These are phyloP conservation scores for Acropora tenuis DNA, from an alignment of 64 coral and sea anemone genomes.

Conservation along the genomic window DNA sequence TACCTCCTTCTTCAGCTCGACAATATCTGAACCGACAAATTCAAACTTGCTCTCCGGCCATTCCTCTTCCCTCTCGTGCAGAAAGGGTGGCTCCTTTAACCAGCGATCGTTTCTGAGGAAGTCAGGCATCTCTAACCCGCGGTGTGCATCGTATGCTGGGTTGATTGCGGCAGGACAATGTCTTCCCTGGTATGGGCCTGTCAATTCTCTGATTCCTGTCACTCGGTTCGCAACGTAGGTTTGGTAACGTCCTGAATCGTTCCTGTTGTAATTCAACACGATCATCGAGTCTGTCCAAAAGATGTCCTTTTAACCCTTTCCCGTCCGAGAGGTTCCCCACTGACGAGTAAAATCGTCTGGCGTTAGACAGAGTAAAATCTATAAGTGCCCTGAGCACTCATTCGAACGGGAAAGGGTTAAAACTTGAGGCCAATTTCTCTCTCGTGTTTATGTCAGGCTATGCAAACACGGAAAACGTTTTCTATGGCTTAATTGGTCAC, in stretches of 20 bases:
- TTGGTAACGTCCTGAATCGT: slow-evolving; percentile 30
- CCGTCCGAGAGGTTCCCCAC: no score
- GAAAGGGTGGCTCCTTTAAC: slow-evolving; percentile 24
- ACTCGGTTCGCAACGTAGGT: slow-evolving; percentile 31
- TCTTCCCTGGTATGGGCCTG: slow-evolving; percentile 34
- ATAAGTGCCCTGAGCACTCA: no score
- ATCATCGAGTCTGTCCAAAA: no score
- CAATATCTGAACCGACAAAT: background rate
- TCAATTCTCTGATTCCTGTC: slow-evolving; percentile 26
- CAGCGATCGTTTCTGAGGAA: slow-evolving; percentile 21
- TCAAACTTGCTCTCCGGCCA: slow-evolving; percentile 24
- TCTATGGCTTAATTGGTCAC: no score
- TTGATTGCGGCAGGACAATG: slow-evolving; percentile 47
- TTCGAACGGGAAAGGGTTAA: no score
- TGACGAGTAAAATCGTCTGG: no score
- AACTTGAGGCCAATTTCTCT: no score
- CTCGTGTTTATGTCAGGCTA: no score
- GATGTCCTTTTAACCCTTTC: no score
- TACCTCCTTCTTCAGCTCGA: slow-evolving; percentile 65
- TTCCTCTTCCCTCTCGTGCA: background rate
- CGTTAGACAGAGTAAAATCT: no score
- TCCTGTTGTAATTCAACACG: slow-evolving; percentile 52
- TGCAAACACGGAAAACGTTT: no score
- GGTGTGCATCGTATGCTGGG: slow-evolving; percentile 24
- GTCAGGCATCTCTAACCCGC: slow-evolving; percentile 17